These are phyloP conservation scores for Edolisoma coerulescens DNA, from an alignment of 2,113 vertebrate species.

Conservation along the genomic window DNA sequence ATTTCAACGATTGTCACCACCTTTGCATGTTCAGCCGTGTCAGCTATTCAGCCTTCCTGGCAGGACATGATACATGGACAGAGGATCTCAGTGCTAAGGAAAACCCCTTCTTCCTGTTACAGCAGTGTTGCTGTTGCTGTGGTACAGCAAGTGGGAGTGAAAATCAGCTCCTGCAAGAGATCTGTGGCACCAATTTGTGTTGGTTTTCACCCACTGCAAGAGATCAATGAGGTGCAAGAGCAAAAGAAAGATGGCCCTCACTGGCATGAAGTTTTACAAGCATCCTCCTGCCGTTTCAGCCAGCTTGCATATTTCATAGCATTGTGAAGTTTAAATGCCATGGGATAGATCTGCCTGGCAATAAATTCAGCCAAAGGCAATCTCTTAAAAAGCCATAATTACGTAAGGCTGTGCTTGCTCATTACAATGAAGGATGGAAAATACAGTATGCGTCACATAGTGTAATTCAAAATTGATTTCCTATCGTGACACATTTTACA, in stretches of 20 bases:
- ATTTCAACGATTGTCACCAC: background rate
- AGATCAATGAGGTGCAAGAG: background rate
- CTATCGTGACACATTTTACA: slow-evolving; percentile 41
- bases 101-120: background rate
- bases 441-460: background rate
- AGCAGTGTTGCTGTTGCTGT: background rate
- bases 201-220: slow-evolving; percentile 16
- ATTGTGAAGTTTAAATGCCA: slow-evolving; percentile 21
- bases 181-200: background rate
- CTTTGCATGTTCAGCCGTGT: background rate
- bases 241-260: background rate
- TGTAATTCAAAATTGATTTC: slow-evolving; percentile 62
- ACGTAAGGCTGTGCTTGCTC: slow-evolving; percentile 36
- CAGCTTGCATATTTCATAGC: slow-evolving; percentile 12
- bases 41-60: background rate
- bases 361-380: slow-evolving; percentile 56
- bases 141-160: background rate
- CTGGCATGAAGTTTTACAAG: slow-evolving; percentile 18
- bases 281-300: background rate
- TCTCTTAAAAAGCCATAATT: slow-evolving; percentile 62
- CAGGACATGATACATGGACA: background rate
- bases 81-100: background rate
- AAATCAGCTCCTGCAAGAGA: slow-evolving; percentile 2
- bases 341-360: slow-evolving; percentile 11
- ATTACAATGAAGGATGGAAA: slow-evolving; percentile 61